Percentiles rank a stretch among this genome's conserved stretches.
Conservation (phyloP, 2,888 invertebrate genomes). For the Apeira syringaria region DNA sequence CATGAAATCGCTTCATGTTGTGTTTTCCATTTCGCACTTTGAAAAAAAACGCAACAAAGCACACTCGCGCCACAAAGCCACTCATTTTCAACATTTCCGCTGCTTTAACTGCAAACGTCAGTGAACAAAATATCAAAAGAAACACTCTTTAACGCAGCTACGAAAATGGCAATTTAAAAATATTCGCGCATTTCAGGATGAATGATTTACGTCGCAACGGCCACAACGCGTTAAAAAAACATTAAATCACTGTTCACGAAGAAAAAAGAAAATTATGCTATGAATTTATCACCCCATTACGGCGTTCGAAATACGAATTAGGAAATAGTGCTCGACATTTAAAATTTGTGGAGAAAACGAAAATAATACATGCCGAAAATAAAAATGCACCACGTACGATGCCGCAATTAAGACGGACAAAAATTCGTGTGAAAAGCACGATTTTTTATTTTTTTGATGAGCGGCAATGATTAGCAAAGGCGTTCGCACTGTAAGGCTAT, state of each 20-base stretch:
- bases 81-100: slow-evolving; percentile 64
- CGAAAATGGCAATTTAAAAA: slow-evolving; percentile 13
- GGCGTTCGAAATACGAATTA: neutral
- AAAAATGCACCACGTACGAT: slow-evolving; percentile 1
- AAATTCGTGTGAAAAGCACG: slow-evolving; percentile 47
- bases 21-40: slow-evolving; percentile 69
- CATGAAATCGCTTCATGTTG: slow-evolving; percentile 76
- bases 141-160: slow-evolving; percentile 22
- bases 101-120: slow-evolving; percentile 47
- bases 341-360: neutral
- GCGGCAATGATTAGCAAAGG: slow-evolving; percentile 76
- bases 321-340: neutral
- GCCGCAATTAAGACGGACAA: slow-evolving; percentile 31
- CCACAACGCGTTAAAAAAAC: slow-evolving; percentile 24
- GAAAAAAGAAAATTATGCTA: neutral
- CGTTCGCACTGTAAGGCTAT: slow-evolving; percentile 75
- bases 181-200: slow-evolving; percentile 14
- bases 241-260: slow-evolving; percentile 5
- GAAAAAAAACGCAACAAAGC: slow-evolving; percentile 51
- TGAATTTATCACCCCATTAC: neutral
- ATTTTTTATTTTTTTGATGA: slow-evolving; percentile 65
- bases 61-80: slow-evolving; percentile 58
- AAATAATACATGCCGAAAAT: neutral
- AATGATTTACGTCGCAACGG: slow-evolving; percentile 11
- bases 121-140: slow-evolving; percentile 38